Conservation (phyloP, 2,888 invertebrate genomes). For the Penaeus monodon region DNA sequence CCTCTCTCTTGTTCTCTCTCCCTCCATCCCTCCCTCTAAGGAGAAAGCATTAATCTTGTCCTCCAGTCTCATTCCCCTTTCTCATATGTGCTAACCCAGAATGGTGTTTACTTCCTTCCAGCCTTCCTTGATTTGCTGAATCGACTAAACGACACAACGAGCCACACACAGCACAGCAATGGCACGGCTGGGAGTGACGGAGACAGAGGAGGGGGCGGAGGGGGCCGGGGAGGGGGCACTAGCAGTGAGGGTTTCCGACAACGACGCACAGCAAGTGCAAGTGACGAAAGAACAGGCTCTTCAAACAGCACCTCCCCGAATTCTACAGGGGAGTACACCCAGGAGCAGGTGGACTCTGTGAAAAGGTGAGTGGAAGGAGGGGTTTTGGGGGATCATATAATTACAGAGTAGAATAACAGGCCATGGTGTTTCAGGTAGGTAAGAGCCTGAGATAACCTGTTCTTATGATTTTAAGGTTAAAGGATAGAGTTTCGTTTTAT, state of each 20-base stretch:
- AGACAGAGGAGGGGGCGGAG: slow-evolving; percentile 42
- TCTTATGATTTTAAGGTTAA: too few relatives aligned
- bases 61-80: too few relatives aligned
- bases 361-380: slow-evolving; percentile 71
- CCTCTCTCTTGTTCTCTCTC: too few relatives aligned
- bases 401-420: too few relatives aligned
- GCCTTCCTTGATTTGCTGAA: slow-evolving; percentile 68
- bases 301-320: slow-evolving; percentile 48
- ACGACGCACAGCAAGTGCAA: slow-evolving; percentile 40
- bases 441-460: too few relatives aligned
- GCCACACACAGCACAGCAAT: slow-evolving; percentile 55
- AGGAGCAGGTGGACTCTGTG: slow-evolving; percentile 82
- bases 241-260: slow-evolving; percentile 58
- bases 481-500: too few relatives aligned
- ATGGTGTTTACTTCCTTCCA: slow-evolving; percentile 65
- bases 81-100: background rate
- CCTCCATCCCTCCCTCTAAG: too few relatives aligned
- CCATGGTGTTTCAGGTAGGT: too few relatives aligned
- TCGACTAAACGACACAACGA: slow-evolving; percentile 67
- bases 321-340: slow-evolving; percentile 76
- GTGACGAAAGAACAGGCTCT: slow-evolving; percentile 36
- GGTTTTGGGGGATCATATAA: background rate
- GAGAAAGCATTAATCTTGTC: too few relatives aligned
- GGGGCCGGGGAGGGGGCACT: slow-evolving; percentile 32
- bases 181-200: slow-evolving; percentile 55